Base-by-base conservation (phyloP, 1,140 invertebrate species). In the Drosophila navojoa region DNA sequence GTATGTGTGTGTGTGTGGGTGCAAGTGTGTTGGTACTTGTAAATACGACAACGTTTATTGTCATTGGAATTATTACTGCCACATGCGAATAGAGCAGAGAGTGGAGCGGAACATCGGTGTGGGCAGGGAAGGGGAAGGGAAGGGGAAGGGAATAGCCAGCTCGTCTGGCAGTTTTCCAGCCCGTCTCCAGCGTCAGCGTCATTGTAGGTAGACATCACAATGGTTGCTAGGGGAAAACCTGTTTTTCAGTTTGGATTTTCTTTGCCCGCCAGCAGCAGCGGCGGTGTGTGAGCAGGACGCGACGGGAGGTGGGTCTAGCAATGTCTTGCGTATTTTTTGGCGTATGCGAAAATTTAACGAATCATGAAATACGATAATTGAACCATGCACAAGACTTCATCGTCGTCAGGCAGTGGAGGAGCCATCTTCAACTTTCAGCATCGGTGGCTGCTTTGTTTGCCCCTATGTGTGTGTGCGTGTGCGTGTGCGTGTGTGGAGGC, bases 301-400 rank as follows among this genome's bases (percentile, higher is more conserved):
- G 32, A 35, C 4, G 4, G 35, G 16, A 15, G 32, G 16, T 58
- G 25, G 55, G 38, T 35, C 57, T 42, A 29, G 52, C 67, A 59
- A 72, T 77, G 73, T 71, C 84, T 87, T 87, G 71, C 73, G 77
- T 89, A 90, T 86, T 85, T 86, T 89, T 79, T 84, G 73, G 77
- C 84, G 79, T 80, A 89, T 89, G 84, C 84, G 84, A 89, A 89
- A 89, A 89, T 89, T 89, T 89, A 89, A 89, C 84, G 84, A 89
- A 89, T 89, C 84, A 89, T 89, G 84, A 89, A 89, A 89, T 90
- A 89, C 84, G 85, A 89, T 89, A 89, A 89, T 89, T 89, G 84
- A 89, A 89, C 85, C 84, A 89, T 89, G 84, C 84, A 89, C 85
- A 87, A 89, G 85, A 90, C 76, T 87, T 87, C 76, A 70, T 87